Evolutionary conservation across 37 sponge, comb jelly and placozoan genomes (phyloP), one percentile per base, ranked within the genome.

Genomic region (Cliona cf. orientalis): DNA sequence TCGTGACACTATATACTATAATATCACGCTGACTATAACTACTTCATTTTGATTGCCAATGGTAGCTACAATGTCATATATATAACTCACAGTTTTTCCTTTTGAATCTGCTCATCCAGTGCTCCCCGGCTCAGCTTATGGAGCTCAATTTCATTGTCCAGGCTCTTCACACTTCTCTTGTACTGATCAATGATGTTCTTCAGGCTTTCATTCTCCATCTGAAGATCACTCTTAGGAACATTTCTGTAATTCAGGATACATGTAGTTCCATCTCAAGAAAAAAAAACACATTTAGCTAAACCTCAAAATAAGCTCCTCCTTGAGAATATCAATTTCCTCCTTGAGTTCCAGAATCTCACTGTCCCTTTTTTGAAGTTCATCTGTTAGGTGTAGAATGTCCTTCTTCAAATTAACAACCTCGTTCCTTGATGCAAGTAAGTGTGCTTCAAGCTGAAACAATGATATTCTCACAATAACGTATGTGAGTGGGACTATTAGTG

Each of bases 231-330:
- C 29, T 41, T 2, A 35, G 82, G 82, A 5, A 7, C 57, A 0
- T 81, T 69, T 37, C 88, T 87, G 49, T 41, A n/a, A n/a, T n/a
- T 34, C 64, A 38, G 31, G 14, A 7, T 36, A 61, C 60, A 63
- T 56, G 59, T n/a, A n/a, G n/a, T n/a, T n/a, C n/a, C n/a, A 58
- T 23, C 58, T 37, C 3, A 17, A 57, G 22, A 37, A 11, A 19
- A n/a, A n/a, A n/a, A n/a, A n/a, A n/a, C n/a, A n/a, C n/a, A n/a
- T n/a, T n/a, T n/a, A n/a, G n/a, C n/a, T n/a, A n/a, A n/a, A n/a
- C n/a, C n/a, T n/a, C n/a, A n/a, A n/a, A n/a, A n/a, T n/a, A n/a
- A 87, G 23, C 9, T 75, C 49, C 57, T 87, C 88, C 32, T 75
- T 74, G 28, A 81, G 76, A 5, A 28, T 0, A 5, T 26, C 67